phyloP scores from a whole-genome alignment of 1,140 invertebrate genomes.

The Aphaenogaster rudis region DNA sequence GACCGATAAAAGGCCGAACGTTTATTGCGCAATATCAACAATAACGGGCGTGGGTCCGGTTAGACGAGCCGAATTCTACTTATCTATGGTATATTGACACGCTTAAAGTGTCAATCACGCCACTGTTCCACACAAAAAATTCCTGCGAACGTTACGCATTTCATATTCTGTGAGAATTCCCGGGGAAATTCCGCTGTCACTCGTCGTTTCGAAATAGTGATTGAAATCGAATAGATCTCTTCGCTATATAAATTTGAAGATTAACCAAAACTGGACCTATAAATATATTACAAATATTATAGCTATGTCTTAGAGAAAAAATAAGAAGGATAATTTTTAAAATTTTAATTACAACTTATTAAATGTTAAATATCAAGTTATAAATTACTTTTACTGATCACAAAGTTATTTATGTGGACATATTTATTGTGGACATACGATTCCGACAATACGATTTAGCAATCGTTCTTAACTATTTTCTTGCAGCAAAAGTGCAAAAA shows the following conservation, averaged over 20 bases:
- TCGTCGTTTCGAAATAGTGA: neutral
- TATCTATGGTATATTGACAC: constrained; percentile 4
- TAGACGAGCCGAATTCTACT: neutral
- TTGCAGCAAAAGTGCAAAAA: neutral
- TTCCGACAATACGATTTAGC: neutral
- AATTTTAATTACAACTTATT: neutral
- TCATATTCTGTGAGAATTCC: constrained; percentile 13
- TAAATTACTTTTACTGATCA: neutral
- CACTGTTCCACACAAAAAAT: constrained; percentile 20
- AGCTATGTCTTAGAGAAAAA: neutral
- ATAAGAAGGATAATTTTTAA: neutral
- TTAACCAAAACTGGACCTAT: too few relatives aligned
- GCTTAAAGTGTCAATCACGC: neutral
- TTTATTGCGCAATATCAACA: constrained; percentile 22
- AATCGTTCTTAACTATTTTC: neutral
- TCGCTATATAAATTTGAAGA: neutral
- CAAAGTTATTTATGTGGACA: neutral
- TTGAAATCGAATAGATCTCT: constrained; percentile 6
- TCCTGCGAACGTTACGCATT: neutral
- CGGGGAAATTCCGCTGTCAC: neutral
- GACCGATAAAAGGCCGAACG: neutral
- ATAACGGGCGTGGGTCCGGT: neutral
- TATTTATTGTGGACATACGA: neutral
- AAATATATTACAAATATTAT: neutral
- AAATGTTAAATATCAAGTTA: neutral